Evolutionary conservation across 2,797 vertebrate species (phyloP), one percentile per base, ranked within the genome.

Genomic region (Enteromius thamalakanensis): DNA sequence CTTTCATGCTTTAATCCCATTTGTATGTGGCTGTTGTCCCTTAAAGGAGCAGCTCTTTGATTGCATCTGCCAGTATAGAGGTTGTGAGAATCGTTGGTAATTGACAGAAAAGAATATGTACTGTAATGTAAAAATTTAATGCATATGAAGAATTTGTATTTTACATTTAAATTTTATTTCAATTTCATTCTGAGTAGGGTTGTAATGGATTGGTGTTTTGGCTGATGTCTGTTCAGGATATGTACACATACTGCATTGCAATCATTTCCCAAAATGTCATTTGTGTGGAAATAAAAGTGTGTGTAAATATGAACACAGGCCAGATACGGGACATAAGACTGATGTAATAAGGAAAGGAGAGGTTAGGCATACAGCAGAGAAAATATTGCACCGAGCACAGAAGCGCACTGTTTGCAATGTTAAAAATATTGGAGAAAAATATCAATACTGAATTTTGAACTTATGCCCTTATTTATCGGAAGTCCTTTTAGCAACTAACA

Each of bases 1-100:
- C 62, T 69, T 55, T 72, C 55, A 67, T 68, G 34, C 77, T 69
- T 84, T 62, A 87, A 84, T 87, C 86, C 75, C 10, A 7, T n/a
- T 19, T n/a, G 72, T 49, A 34, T 72, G 60, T 74, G 58, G 76
- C 42, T 76, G 17, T 65, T 71, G 71, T 68, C 10, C 58, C 47
- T 71, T 77, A 77, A 85, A 77, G 64, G 51, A 69, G 15, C 60
- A 86, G 60, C 60, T 64, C 60, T 64, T 29, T 15, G 26, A 64
- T 15, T 64, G 60, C 60, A 17, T 64, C 29, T 32, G 14, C 60
- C 26, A 7, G 26, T 32, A 64, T 32, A 32, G 60, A 17, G 60
- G 26, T 17, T 64, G 60, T 32, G 26, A 64, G 14, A 32, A 64
- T 17, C 29, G 6, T 17, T 64, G 26, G 6, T 12, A 32, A 32